Evolutionary conservation across 1,140 invertebrate genomes (phyloP).

Genomic region (Ceratina australensis): DNA sequence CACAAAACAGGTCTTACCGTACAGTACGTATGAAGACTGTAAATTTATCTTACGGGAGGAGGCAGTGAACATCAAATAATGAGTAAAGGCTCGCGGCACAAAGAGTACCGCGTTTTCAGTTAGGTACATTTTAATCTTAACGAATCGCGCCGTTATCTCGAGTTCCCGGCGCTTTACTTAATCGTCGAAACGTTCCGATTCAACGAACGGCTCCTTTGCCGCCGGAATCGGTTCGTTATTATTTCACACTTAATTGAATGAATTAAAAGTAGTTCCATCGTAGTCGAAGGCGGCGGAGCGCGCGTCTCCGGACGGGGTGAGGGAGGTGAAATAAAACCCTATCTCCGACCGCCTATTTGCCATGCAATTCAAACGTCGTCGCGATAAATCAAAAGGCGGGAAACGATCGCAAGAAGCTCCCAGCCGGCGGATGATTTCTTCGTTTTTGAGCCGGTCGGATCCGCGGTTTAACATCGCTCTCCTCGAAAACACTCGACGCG

Average conservation of each 20-base stretch:
- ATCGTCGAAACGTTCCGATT: background rate
- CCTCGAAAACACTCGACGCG: slow-evolving; percentile 1
- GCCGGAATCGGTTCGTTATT: background rate
- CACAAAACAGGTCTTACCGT: no score
- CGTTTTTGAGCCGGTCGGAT: background rate
- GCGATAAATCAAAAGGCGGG: slow-evolving; percentile 10
- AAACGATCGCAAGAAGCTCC: background rate
- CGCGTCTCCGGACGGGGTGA: no score
- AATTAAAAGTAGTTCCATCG: background rate
- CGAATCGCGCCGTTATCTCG: background rate
- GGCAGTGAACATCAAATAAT: no score
- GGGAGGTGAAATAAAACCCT: slow-evolving; percentile 12
- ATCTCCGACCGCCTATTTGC: background rate
- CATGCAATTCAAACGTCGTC: background rate
- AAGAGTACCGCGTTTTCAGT: background rate
- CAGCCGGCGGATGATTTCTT: background rate
- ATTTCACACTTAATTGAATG: slow-evolving; percentile 4
- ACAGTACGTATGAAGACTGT: no score
- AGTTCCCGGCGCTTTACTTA: background rate
- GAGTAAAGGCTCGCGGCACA: no score
- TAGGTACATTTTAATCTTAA: background rate
- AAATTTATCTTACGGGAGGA: no score
- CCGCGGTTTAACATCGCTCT: slow-evolving; percentile 1
- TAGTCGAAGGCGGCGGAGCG: no score
- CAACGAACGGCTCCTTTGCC: background rate